phyloP scores from a whole-genome alignment of 2,888 invertebrate genomes.

The Cephus pygmeus region DNA sequence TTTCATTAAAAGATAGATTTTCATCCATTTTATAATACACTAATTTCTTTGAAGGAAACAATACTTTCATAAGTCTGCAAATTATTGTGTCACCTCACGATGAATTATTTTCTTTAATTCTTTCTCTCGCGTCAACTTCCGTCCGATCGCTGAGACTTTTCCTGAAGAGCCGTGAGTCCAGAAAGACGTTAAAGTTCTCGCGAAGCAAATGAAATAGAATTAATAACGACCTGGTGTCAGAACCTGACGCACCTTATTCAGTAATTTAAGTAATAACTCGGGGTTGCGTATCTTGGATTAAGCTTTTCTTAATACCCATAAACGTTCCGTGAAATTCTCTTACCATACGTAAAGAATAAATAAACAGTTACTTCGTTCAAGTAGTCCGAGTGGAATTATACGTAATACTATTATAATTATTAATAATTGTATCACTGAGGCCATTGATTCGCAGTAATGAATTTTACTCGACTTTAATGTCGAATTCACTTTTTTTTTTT shows the following conservation, averaged over 20 bases:
- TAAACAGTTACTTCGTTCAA: too few relatives aligned
- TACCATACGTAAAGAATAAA: too few relatives aligned
- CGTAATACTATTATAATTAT: too few relatives aligned
- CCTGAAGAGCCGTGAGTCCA: too few relatives aligned
- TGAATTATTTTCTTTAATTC: neutral
- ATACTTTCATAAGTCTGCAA: neutral
- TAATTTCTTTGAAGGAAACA: neutral
- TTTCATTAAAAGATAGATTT: neutral
- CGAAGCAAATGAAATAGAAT: constrained; percentile 5
- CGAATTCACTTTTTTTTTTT: too few relatives aligned
- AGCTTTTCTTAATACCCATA: neutral
- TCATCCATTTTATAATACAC: neutral
- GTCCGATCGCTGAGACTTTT: too few relatives aligned
- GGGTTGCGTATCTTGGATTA: neutral
- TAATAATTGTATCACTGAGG: too few relatives aligned
- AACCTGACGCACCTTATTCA: neutral
- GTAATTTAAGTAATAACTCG: constrained; percentile 1
- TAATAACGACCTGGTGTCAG: neutral
- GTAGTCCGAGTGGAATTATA: too few relatives aligned
- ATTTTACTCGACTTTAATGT: too few relatives aligned
- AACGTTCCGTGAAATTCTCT: neutral
- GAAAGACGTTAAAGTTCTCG: neutral
- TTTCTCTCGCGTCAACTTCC: neutral
- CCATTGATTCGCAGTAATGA: too few relatives aligned
- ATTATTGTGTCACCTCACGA: neutral